phyloP scores from a whole-genome alignment of 2,113 vertebrate genomes.

The Cromileptes altivelis region DNA sequence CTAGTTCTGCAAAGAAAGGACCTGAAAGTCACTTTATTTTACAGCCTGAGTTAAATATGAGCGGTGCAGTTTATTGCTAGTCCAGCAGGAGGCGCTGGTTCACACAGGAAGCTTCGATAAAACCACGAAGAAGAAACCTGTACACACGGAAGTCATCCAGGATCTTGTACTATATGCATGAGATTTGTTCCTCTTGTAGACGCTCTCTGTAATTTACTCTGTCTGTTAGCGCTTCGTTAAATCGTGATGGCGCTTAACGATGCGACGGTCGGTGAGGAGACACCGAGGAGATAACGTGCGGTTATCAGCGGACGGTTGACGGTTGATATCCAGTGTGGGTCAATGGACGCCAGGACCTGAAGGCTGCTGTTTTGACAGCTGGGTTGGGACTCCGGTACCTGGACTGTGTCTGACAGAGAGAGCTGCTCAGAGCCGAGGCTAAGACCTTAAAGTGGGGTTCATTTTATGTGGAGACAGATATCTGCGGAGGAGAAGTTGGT shows the following conservation, averaged over 20 bases:
- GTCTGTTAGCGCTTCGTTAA: fast-evolving
- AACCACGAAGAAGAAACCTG: conserved; percentile 53
- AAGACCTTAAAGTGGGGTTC: background rate
- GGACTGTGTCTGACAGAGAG: conserved; percentile 10
- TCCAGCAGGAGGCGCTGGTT: conserved; percentile 47
- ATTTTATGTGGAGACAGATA: background rate
- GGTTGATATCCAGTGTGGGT: conserved; percentile 19
- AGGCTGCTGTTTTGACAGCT: conserved; percentile 79
- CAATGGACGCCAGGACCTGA: conserved; percentile 68
- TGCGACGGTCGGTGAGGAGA: background rate
- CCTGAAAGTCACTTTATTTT: background rate
- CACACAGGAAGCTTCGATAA: background rate
- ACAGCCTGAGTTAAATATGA: background rate
- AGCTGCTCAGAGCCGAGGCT: background rate
- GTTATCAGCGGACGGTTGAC: background rate
- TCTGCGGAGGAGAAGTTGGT: background rate
- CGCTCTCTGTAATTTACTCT: background rate
- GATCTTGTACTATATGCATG: conserved; percentile 2
- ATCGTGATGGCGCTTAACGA: background rate
- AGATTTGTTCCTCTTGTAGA: background rate
- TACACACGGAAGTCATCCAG: conserved; percentile 75
- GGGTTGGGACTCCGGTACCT: conserved; percentile 52
- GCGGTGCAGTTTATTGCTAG: background rate
- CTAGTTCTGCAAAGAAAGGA: no score
- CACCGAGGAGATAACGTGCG: background rate